phyloP scores from a whole-genome alignment of 2,113 vertebrate genomes.

The Vimba vimba region DNA sequence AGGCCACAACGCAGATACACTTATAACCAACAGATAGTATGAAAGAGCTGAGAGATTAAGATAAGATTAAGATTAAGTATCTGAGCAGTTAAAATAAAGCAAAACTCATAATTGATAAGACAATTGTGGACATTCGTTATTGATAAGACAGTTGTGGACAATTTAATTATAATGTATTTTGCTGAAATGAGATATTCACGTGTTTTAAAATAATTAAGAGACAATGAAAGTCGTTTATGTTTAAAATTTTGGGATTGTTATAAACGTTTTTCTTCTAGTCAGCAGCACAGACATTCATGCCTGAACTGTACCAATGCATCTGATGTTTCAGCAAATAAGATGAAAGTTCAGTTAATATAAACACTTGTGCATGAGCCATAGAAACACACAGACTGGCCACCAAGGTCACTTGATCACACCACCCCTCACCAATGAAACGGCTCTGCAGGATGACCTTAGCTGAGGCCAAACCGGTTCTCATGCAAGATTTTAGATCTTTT shows the following conservation, averaged over 20 bases:
- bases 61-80: background rate
- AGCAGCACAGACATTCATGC: background rate
- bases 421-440: constrained; percentile 59
- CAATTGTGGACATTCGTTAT: background rate
- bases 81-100: background rate
- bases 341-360: constrained; percentile 57
- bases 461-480: background rate
- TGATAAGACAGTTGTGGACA: background rate
- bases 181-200: background rate
- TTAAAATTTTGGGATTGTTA: background rate
- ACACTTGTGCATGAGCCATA: constrained; percentile 47
- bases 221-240: background rate
- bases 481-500: background rate
- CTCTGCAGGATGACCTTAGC: background rate
- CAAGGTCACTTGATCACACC: constrained; percentile 60
- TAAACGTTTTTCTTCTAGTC: background rate
- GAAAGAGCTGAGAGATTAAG: background rate
- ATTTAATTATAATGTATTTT: no score
- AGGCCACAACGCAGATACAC: background rate
- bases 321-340: constrained; percentile 59
- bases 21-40: background rate
- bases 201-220: background rate
- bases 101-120: background rate
- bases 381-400: constrained; percentile 43
- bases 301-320: background rate